Conservation (phyloP, 2,888 invertebrate species). For the Spilosoma lubricipeda region DNA sequence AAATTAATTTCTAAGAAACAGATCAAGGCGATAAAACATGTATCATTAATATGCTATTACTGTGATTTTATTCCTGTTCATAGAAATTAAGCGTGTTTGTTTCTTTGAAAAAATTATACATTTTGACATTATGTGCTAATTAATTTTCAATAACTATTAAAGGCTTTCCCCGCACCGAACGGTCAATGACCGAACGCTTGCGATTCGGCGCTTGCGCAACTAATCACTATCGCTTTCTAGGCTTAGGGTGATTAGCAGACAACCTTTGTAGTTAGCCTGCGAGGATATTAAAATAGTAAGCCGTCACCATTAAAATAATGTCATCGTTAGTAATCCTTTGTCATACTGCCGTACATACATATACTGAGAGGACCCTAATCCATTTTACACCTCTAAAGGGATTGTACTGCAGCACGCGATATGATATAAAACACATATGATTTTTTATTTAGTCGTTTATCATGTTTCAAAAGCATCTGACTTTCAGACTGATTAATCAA, state of each 20-base stretch:
- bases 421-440: background rate
- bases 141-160: slow-evolving; percentile 61
- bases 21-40: background rate
- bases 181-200: slow-evolving; percentile 70
- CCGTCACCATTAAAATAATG: background rate
- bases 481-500: background rate
- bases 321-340: background rate
- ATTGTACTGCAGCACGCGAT: background rate
- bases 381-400: background rate
- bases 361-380: background rate
- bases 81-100: background rate
- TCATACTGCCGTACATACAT: background rate
- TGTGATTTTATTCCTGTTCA: background rate
- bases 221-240: slow-evolving; percentile 82
- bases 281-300: background rate
- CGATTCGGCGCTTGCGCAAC: slow-evolving; percentile 80
- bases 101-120: background rate
- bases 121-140: slow-evolving; percentile 55
- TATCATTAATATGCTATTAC: too few species aligned
- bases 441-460: background rate
- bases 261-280: slow-evolving; percentile 13
- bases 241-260: slow-evolving; percentile 57
- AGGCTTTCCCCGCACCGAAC: slow-evolving; percentile 72
- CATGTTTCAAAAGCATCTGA: background rate
- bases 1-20: background rate